A percentile compares a stretch with the other conserved stretches of the same genome.
phyloP scores from a whole-genome alignment of 1,140 invertebrate genomes.

The Brachionus asplanchnoidis region DNA sequence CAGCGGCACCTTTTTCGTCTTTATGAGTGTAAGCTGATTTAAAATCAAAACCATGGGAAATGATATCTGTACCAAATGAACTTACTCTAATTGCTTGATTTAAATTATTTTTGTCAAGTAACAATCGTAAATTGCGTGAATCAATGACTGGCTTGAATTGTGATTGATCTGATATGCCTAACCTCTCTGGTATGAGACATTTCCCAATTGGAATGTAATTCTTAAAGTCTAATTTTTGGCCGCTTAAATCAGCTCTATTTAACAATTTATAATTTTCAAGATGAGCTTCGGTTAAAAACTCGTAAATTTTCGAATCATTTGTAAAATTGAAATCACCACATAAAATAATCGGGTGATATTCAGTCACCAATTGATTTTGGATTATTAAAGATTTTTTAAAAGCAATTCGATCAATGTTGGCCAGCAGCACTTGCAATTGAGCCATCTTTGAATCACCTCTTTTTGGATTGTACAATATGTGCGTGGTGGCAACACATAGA shows the following conservation, averaged over 20 bases:
- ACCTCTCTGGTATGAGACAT: background rate
- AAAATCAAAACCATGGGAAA: conserved; percentile 24
- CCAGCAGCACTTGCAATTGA: conserved; percentile 70
- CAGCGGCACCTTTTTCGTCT: background rate
- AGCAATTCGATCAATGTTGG: conserved; percentile 66
- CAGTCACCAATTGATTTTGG: conserved; percentile 47
- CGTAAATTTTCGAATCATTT: conserved; percentile 67
- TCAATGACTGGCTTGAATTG: conserved; percentile 22
- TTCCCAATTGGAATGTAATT: background rate
- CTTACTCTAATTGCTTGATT: background rate
- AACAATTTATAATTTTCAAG: background rate
- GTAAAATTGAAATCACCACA: conserved; percentile 83
- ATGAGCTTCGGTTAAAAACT: conserved; percentile 60
- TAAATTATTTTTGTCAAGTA: background rate
- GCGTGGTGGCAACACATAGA: conserved; percentile 73
- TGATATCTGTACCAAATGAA: background rate
- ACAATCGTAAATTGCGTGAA: background rate
- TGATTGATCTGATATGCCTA: conserved; percentile 24
- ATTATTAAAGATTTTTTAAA: conserved; percentile 36
- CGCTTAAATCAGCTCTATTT: background rate
- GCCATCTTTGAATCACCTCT: conserved; percentile 79
- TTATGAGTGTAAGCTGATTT: conserved; percentile 7
- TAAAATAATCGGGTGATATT: conserved; percentile 71
- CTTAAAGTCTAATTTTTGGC: background rate
- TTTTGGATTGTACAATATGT: conserved; percentile 84